Evolutionary conservation across 1,140 invertebrate species (phyloP), one percentile per base, ranked within the genome.

Genomic region (Asbolus verrucosus): DNA sequence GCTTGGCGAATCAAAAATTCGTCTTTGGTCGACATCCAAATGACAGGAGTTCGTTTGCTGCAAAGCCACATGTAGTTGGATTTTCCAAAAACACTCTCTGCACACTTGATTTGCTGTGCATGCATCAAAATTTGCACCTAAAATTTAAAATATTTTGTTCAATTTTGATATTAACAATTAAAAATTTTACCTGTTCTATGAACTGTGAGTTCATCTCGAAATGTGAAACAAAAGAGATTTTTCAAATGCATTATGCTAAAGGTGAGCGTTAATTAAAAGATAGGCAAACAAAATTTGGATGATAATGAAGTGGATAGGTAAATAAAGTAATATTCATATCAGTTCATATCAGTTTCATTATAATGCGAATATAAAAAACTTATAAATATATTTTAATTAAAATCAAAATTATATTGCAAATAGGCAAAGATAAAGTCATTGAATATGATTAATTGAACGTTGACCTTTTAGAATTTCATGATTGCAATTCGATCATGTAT

Each of bases 51-150:
- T 39, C 73, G 73, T 46, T 76, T 78, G 36, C 69, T 77, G 39
- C 71, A 74, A n/a, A 78, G 67, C 77, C 77, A 78, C 54, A 67
- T 75, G 16, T 78, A 78, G 11, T 77, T 75, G 4, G 73, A 73
- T 18, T 75, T 76, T 4, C 70, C 72, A 16, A 75, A 75, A 9
- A 73, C 3, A 18, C 50, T 63, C 54, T 78, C 77, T 1, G 69
- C 50, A 33, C 69, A 70, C 70, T 76, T 77, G n/a, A 74, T 72
- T 43, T 78, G 77, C 38, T 78, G 77, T 1, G 70, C 69, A 18
- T 78, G 70, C 77, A 78, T 78, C 15, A 78, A 70, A 11, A 74
- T 61, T 71, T 78, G 74, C 6, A 78, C 72, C 77, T 78, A 19
- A 67, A 71, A 67, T 18, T 6, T 2, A 11, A 14, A 69, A 43